A percentile compares a stretch with the other conserved stretches of the same genome.
Conservation (phyloP, 1,140 invertebrate genomes). For the Reticulitermes speratus region DNA sequence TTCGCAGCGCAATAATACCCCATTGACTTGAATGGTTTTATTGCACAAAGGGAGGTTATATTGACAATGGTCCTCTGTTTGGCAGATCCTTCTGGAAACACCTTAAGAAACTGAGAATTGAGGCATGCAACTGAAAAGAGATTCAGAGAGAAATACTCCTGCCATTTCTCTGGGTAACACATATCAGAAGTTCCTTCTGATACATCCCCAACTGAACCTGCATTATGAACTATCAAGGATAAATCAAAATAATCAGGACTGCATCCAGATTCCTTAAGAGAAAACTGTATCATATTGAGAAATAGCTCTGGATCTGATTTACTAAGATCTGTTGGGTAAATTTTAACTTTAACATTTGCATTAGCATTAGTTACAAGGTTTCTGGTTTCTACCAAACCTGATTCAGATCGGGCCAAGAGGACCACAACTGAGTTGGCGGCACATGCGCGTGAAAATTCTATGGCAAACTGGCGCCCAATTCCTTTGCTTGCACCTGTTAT, state of each 20-base stretch:
- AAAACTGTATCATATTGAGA: constrained; percentile 50
- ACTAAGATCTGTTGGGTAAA: constrained; percentile 59
- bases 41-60: constrained; percentile 80
- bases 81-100: constrained; percentile 49
- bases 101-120: constrained; percentile 72
- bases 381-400: constrained; percentile 64
- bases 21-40: constrained; percentile 73
- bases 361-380: constrained; percentile 53
- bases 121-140: constrained; percentile 68
- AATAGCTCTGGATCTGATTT: constrained; percentile 51
- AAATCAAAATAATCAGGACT: constrained; percentile 59
- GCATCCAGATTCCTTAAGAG: constrained; percentile 44
- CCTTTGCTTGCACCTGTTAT: constrained; percentile 87
- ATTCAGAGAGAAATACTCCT: constrained; percentile 75
- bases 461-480: constrained; percentile 76
- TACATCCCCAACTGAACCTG: constrained; percentile 79
- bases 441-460: constrained; percentile 63
- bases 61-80: constrained; percentile 71
- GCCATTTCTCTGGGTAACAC: constrained; percentile 58
- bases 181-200: constrained; percentile 59
- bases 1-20: constrained; percentile 83
- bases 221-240: constrained; percentile 85
- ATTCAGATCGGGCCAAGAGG: constrained; percentile 70
- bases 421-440: constrained; percentile 65
- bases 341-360: constrained; percentile 43